Conservation (phyloP, 2,888 invertebrate genomes). For the Stenurella melanura region DNA sequence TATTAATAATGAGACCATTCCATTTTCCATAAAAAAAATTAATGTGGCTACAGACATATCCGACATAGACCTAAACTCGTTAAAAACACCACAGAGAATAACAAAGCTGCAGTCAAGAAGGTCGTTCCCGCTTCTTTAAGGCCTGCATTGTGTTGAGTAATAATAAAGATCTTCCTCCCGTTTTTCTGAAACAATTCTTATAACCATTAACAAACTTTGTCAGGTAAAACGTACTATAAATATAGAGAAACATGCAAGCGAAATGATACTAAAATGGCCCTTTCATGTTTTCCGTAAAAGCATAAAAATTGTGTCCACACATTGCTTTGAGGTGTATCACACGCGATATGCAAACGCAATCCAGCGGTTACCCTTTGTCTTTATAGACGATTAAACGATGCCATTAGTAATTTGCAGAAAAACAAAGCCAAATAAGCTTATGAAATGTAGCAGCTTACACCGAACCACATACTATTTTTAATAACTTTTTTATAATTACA, state of each 20-base stretch:
- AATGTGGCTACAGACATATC: background rate
- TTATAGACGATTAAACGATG: too few relatives aligned
- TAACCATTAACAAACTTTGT: constrained; percentile 4
- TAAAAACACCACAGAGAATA: background rate
- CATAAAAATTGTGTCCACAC: background rate
- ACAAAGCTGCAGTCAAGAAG: background rate
- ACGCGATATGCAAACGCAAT: too few relatives aligned
- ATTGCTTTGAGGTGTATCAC: background rate
- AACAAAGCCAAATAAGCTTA: too few relatives aligned
- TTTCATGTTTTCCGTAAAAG: background rate
- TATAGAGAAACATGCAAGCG: constrained; percentile 3
- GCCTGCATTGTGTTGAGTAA: background rate
- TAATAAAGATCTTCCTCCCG: background rate
- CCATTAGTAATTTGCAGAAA: too few relatives aligned
- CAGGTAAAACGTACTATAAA: background rate
- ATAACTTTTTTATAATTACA: too few relatives aligned
- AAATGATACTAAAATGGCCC: background rate
- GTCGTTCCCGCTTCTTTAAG: background rate
- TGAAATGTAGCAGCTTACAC: too few relatives aligned
- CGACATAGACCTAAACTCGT: background rate
- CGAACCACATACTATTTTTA: too few relatives aligned
- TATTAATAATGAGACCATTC: background rate
- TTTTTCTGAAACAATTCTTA: background rate
- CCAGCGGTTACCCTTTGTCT: too few relatives aligned
- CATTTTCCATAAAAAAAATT: background rate